A percentile compares a stretch with the other conserved stretches of the same genome.
Conservation (phyloP, 2,888 invertebrate genomes). For the Lycophotia porphyrea region DNA sequence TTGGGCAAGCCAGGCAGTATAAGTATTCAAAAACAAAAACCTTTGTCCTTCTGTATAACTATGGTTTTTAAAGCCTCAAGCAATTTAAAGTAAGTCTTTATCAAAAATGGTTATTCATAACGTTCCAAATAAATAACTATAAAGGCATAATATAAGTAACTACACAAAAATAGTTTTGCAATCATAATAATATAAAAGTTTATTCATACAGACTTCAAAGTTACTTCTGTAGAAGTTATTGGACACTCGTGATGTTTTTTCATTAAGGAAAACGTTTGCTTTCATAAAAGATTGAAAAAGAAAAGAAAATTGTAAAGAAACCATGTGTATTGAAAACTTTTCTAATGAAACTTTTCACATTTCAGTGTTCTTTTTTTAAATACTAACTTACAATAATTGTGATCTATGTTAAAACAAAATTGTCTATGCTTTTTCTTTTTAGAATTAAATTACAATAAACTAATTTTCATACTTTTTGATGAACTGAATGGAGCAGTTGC, state of each 20-base stretch:
- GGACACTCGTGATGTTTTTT: conserved; percentile 13
- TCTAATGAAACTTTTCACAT: not conserved
- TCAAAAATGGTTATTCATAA: not conserved
- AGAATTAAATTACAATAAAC: not conserved
- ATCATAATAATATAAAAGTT: not conserved
- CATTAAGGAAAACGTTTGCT: not conserved
- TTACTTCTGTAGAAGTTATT: conserved; percentile 3
- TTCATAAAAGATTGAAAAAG: not conserved
- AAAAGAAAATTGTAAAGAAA: conserved; percentile 7
- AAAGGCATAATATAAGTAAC: not conserved
- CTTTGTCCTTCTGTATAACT: no score
- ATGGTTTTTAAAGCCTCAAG: not conserved
- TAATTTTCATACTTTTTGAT: not conserved
- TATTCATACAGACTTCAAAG: not conserved
- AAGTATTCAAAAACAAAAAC: not conserved
- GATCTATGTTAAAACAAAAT: not conserved
- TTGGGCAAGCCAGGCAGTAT: no score
- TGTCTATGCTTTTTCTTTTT: not conserved
- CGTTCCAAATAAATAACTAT: not conserved
- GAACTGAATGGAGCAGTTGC: not conserved
- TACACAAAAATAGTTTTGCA: not conserved
- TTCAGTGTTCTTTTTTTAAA: not conserved
- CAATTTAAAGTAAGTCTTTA: not conserved
- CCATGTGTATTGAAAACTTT: not conserved
- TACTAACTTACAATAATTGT: not conserved